Percentiles rank a stretch among this genome's conserved stretches.
Conservation (phyloP, 2,797 vertebrate genomes). For the Tamandua tetradactyla region DNA sequence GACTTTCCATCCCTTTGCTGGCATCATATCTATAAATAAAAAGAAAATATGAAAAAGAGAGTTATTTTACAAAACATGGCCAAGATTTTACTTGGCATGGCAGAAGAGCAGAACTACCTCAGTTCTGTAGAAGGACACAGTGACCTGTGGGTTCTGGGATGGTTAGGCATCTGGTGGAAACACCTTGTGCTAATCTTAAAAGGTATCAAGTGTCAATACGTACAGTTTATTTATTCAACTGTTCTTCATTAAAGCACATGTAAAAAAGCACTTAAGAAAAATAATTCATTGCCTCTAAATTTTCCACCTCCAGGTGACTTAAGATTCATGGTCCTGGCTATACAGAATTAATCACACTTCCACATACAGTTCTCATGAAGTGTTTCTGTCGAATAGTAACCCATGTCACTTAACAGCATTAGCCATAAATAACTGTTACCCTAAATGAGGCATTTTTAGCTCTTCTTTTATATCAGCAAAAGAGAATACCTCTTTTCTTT, state of each 20-base stretch:
- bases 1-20: slow-evolving; percentile 97
- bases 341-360: not conserved
- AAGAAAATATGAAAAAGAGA: not conserved
- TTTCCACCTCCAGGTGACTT: not conserved
- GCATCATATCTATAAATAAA: slow-evolving; percentile 91
- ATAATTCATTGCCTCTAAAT: not conserved
- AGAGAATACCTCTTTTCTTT: slow-evolving; percentile 95
- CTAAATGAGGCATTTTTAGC: not conserved
- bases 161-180: not conserved
- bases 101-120: not conserved
- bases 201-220: not conserved
- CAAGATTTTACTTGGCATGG: not conserved
- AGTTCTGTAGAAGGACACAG: not conserved
- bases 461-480: not conserved
- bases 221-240: not conserved
- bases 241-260: slow-evolving; percentile 20
- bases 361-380: not conserved
- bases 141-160: not conserved
- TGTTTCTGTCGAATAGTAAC: not conserved
- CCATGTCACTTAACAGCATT: not conserved
- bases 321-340: not conserved
- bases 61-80: not conserved
- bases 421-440: not conserved
- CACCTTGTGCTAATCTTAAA: not conserved
- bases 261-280: slow-evolving; percentile 17